Evolutionary conservation across 1,140 invertebrate genomes (phyloP), one percentile per base, ranked within the genome.

Genomic region (Solenopsis fugax): DNA sequence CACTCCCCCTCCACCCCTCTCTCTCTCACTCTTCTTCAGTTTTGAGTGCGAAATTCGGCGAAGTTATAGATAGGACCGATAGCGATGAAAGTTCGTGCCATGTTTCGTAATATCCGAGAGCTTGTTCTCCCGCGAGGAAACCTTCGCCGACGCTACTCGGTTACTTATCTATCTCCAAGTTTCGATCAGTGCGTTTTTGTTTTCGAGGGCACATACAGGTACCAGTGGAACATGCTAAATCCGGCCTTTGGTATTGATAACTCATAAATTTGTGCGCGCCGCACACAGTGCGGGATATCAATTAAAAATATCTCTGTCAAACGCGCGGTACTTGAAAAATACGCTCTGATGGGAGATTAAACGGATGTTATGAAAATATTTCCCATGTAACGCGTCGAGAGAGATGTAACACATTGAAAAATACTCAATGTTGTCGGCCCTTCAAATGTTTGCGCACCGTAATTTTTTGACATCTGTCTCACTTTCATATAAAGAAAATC

Each of bases 301-400:
- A 84, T 84, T 84, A 84, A 84, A 84, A 84, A 75, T 75, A 73
- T 84, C 78, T 81, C 69, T 72, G 65, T 73, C 69, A 72, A 60
- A 62, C 80, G 54, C 41, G 58, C 54, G 69, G 54, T 62, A 84
- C 80, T 84, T 75, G 80, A 84, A 84, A 84, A 84, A 84, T 84
- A 84, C 80, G 69, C 54, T 84, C 69, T 75, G 69, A 75, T 75
- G 16, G 80, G n/a, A 84, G 80, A 84, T 84, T 84, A 84, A 84
- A 84, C 45, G 80, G 80, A 84, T 84, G 80, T 84, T 84, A 84
- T 84, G 69, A 84, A 84, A 84, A 84, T 84, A 84, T 84, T 84
- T 84, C 41, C 69, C 69, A 21, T 84, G 24, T 84, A 75, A 84
- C 80, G 54, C 69, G 69, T 18, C 21, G 29, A 56, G 80, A 73